A percentile compares a stretch with the other conserved stretches of the same genome.
These are phyloP conservation scores for Elephantulus edwardii DNA, from an alignment of 2,113 vertebrate genomes.

Conservation along the genomic window DNA sequence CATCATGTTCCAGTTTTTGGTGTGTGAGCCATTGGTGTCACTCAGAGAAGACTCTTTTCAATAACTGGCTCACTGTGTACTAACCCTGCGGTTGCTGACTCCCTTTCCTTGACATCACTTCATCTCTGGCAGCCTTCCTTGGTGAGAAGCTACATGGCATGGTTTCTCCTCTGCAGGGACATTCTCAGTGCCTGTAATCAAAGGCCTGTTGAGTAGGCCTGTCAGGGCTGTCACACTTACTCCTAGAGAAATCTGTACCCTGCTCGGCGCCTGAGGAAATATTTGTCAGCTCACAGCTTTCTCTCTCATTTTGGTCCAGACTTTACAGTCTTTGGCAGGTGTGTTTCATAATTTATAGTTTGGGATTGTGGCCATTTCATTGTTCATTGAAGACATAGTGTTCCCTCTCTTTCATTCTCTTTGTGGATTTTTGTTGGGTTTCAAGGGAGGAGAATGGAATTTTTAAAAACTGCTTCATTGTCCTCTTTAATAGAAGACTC, in stretches of 20 bases:
- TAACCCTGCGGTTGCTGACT: not conserved
- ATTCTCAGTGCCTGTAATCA: not conserved
- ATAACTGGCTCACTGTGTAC: not conserved
- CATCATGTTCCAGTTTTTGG: not conserved
- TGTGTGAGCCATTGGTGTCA: not conserved
- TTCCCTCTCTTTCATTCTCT: conserved; percentile 18
- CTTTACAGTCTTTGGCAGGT: conserved; percentile 38
- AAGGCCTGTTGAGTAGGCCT: not conserved
- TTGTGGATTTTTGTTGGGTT: conserved; percentile 40
- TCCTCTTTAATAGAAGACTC: conserved; percentile 13
- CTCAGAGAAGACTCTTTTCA: not conserved
- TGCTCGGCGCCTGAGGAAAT: not conserved
- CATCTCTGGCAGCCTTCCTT: not conserved
- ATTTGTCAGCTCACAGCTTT: conserved; percentile 1
- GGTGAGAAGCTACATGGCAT: not conserved
- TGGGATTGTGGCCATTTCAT: conserved; percentile 44
- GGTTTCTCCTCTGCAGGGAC: not conserved
- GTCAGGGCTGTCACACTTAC: not conserved
- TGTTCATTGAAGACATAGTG: conserved; percentile 42
- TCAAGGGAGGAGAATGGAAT: conserved; percentile 23
- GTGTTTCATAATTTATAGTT: conserved; percentile 34
- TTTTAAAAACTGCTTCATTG: not conserved
- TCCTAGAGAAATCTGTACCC: not conserved
- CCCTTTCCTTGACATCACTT: not conserved
- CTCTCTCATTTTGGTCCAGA: not conserved